A percentile compares a stretch with the other conserved stretches of the same genome.
phyloP scores from a whole-genome alignment of 2,113 vertebrate species.

The Tenrec ecaudatus region DNA sequence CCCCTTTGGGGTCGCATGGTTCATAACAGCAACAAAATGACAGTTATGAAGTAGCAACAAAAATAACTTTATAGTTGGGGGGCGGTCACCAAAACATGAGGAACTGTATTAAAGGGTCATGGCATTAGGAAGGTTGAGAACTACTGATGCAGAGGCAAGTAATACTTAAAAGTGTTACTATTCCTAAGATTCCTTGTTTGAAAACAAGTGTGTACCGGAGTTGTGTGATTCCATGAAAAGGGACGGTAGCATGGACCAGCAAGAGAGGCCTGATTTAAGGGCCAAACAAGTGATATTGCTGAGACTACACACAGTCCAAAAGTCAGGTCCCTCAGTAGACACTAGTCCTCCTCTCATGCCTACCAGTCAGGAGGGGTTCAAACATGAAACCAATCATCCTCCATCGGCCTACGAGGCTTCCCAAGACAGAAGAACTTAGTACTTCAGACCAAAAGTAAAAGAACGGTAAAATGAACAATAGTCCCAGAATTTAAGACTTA shows the following conservation, averaged over 20 bases:
- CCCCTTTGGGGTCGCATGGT: no score
- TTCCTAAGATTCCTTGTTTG: slow-evolving; percentile 28
- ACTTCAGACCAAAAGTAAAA: not conserved
- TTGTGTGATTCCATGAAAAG: not conserved
- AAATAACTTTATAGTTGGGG: no score
- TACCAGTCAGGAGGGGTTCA: not conserved
- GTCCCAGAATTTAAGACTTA: not conserved
- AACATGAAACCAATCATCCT: not conserved
- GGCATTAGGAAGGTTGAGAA: no score
- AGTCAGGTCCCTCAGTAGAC: not conserved
- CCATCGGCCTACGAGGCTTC: not conserved
- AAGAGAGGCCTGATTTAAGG: not conserved
- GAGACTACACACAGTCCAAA: slow-evolving; percentile 28
- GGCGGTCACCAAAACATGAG: no score
- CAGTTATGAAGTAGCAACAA: no score
- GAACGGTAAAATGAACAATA: not conserved
- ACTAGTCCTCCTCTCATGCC: not conserved
- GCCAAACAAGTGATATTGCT: slow-evolving; percentile 11
- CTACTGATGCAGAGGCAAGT: not conserved
- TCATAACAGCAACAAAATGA: no score
- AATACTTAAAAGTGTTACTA: not conserved
- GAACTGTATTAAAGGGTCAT: no score
- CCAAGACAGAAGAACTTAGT: not conserved
- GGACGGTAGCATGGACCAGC: not conserved
- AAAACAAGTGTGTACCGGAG: not conserved